Base-by-base conservation (phyloP, 2,888 invertebrate genomes). In the Drosophila fungiperda region DNA sequence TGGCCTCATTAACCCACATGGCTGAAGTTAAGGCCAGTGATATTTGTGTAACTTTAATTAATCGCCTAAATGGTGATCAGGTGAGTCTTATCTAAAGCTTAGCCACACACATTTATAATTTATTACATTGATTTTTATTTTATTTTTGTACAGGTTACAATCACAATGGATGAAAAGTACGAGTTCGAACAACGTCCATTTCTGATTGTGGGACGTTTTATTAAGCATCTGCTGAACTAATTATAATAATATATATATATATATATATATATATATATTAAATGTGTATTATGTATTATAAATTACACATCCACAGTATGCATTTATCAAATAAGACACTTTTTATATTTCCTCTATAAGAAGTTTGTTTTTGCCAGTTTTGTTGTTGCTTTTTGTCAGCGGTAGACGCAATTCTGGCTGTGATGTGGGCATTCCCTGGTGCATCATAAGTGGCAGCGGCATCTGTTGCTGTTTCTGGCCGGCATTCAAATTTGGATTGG, bases 11-110 rank as follows among this genome's bases (percentile, higher is more conserved):
- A 58, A 96, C 96, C 7, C 93, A 94, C 54, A 94, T 95, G 74
- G 95, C 95, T 1, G 95, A 95, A 0, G 93, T 96, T 0, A 93
- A 94, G 77, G 95, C 95, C 0, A 96, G 95, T 0, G 95, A 96
- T 45, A 94, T 96, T 0, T 97, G 97, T 88, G 96, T 96, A 0
- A 95, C 96, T 0, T 86, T 97, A 0, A 74, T 97, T 3, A 94
- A 97, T 91, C 94, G 97, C 26, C 93, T 96, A 20, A 90, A 95
- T 0, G 96, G 96, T 0, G 97, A 97, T 91, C 93, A 96, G 95
- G 95, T 96, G 5, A 93, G 48, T 33, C 3, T 1, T 20, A 4
- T 9, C 26, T 29, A 3, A 3, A 0, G 7, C 1, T 38, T 15
- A 12, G 15, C 17, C 1, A 5, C 4, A 8, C 3, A 6, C 20